phyloP scores from a whole-genome alignment of 2,797 vertebrate species.

The Aphelocoma californica region DNA sequence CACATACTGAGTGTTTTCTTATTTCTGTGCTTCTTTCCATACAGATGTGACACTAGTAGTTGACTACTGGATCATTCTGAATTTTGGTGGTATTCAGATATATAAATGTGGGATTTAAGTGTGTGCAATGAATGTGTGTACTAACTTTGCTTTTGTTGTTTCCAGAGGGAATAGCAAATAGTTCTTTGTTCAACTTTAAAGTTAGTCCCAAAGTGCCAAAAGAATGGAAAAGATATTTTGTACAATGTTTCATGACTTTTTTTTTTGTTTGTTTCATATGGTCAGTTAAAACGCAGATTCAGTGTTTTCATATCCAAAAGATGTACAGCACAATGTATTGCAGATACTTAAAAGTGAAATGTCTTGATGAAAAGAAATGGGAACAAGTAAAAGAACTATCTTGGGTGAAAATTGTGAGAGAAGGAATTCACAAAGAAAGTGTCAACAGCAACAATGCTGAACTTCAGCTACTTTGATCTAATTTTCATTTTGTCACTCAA shows the following conservation, averaged over 20 bases:
- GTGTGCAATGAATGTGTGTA: background rate
- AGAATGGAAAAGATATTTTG: background rate
- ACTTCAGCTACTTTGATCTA: background rate
- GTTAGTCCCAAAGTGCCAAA: background rate
- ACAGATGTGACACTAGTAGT: background rate
- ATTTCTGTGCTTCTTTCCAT: background rate
- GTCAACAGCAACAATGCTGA: background rate
- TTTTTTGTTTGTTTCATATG: background rate
- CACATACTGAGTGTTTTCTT: background rate
- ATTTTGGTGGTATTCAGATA: background rate
- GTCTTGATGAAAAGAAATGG: background rate
- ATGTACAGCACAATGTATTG: background rate
- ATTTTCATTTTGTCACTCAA: slow-evolving; percentile 22
- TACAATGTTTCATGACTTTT: background rate
- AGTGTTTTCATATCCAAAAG: background rate
- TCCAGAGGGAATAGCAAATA: background rate
- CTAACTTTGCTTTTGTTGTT: background rate
- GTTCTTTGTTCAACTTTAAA: background rate
- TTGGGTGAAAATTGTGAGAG: background rate
- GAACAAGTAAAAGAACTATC: background rate
- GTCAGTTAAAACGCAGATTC: background rate
- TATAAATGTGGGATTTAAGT: background rate
- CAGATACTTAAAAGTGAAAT: background rate
- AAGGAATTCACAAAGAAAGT: background rate
- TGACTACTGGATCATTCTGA: background rate